A percentile compares a stretch with the other conserved stretches of the same genome.
These are phyloP conservation scores for Mastomys coucha DNA, from an alignment of 2,113 vertebrate species.

Conservation along the genomic window DNA sequence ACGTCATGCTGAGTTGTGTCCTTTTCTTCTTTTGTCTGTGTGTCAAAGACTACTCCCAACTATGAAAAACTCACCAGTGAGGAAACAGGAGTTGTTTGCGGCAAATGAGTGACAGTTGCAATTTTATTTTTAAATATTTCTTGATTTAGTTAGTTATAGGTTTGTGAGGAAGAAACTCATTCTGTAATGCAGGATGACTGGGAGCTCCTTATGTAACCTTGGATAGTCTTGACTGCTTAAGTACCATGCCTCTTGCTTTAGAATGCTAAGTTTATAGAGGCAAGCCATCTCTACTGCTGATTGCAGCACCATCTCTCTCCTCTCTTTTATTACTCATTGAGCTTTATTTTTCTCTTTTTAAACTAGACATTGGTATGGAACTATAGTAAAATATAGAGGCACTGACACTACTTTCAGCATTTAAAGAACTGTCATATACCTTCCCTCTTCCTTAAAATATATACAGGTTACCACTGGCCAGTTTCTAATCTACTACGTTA, in stretches of 20 bases:
- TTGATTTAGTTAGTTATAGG: neutral
- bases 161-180: neutral
- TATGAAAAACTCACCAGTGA: neutral
- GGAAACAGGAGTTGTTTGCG: neutral
- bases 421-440: neutral
- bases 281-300: neutral
- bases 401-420: too few species aligned
- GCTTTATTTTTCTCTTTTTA: neutral
- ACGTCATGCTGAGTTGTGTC: neutral
- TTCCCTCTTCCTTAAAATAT: neutral
- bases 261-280: neutral
- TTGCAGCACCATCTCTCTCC: neutral
- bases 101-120: neutral
- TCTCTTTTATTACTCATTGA: neutral
- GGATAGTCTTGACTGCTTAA: neutral
- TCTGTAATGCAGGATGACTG: neutral
- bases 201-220: too few species aligned
- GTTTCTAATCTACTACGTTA: neutral
- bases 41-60: neutral
- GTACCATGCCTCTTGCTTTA: neutral
- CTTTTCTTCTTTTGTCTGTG: neutral
- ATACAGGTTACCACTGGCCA: neutral
- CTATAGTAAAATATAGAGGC: neutral
- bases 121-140: neutral
- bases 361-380: neutral